Evolutionary conservation across 1,140 invertebrate species (phyloP).

Genomic region (Drosophila rufa): DNA sequence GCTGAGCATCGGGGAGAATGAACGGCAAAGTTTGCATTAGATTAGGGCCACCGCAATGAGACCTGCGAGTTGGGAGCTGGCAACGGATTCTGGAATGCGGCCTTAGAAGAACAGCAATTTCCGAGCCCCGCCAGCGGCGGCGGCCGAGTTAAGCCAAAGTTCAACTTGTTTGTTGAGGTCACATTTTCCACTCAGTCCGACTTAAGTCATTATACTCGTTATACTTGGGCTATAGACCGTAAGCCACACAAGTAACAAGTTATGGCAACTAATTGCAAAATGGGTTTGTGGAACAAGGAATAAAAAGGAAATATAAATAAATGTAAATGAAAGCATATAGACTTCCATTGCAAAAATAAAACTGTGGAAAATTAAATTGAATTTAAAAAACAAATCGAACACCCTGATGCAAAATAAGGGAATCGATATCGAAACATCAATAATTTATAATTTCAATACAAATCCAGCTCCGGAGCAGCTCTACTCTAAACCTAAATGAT

Average conservation of each 20-base stretch:
- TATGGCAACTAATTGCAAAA: constrained; percentile 11
- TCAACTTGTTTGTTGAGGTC: constrained; percentile 30
- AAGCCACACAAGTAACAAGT: constrained; percentile 8
- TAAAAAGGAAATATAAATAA: no score
- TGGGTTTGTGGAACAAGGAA: not conserved
- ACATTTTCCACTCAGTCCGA: constrained; percentile 2
- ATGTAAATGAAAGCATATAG: no score
- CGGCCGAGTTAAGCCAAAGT: constrained; percentile 10
- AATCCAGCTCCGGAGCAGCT: no score
- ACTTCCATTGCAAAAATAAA: no score
- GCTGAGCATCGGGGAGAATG: constrained; percentile 33
- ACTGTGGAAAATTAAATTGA: no score
- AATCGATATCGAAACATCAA: no score
- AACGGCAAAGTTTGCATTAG: constrained; percentile 61
- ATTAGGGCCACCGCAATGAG: constrained; percentile 52
- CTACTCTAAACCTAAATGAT: no score
- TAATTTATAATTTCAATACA: no score
- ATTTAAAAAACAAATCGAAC: no score
- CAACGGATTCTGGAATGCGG: constrained; percentile 5
- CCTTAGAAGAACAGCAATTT: constrained; percentile 6
- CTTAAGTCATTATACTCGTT: constrained; percentile 13
- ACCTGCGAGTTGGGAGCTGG: not conserved
- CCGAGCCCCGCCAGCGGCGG: constrained; percentile 3
- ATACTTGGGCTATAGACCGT: constrained; percentile 10
- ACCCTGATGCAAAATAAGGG: no score